Evolutionary conservation across 2,797 vertebrate species (phyloP), one percentile per base, ranked within the genome.

Genomic region (Rhinogobio ventralis): DNA sequence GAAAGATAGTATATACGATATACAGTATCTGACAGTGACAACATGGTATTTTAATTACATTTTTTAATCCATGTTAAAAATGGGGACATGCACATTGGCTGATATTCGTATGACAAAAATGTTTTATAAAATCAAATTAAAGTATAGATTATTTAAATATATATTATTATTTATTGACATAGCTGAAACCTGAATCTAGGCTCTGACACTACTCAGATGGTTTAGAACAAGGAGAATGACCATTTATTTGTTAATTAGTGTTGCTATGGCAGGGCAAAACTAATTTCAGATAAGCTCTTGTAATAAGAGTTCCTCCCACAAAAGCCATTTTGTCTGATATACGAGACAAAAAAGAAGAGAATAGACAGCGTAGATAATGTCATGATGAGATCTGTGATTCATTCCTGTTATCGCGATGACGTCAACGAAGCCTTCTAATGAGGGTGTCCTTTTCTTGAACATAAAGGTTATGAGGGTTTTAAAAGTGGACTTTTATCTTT

Each of bases 391-490:
- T 79, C 75, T 60, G 51, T 71, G 75, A 84, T 57, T 78, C 82
- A 84, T 84, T 77, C 28, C 28, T 69, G 51, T 69, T 84, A n/a
- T 84, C 23, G 45, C 45, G 20, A 68, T 74, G 71, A 36, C 51
- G n/a, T 81, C 87, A 79, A 45, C 57, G 9, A 45, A 46, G 42
- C 23, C 60, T 46, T 69, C 30, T 84, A 88, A 86, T 81, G 53
- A 82, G 75, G 45, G 33, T 79, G 71, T 86, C 81, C 86, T 88
- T 88, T 79, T 33, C 85, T 60, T 69, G 57, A 86, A 84, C 79
- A 80, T 53, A 25, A 76, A 78, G 62, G 53, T 42, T 14, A 15
- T 42, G 42, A 30, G 14, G 60, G 84, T 71, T 82, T 66, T 82
- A 45, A 81, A 74, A 68, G 62, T 53, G 57, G 20, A 30, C 5